Conservation (phyloP, 2,888 invertebrate genomes). For the Diaphora mendica region DNA sequence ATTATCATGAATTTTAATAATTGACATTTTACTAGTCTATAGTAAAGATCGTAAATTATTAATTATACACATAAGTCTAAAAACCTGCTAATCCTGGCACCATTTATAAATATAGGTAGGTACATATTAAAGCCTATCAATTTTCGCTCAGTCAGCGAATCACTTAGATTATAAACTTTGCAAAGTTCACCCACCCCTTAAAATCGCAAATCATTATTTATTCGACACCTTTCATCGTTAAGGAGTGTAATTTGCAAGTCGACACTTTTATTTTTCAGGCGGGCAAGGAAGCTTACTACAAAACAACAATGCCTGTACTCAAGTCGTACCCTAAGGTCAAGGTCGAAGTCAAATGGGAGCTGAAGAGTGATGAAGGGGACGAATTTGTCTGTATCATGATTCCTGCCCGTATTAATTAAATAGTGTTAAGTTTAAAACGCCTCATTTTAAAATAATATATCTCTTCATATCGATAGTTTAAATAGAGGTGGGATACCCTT, state of each 20-base stretch:
- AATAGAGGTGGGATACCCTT: not conserved
- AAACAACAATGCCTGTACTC: slow-evolving; percentile 86
- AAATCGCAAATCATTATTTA: slow-evolving; percentile 9
- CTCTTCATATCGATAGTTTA: not conserved
- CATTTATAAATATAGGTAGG: not conserved
- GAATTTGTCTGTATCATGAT: slow-evolving; percentile 90
- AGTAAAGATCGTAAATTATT: not conserved
- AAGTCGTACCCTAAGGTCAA: slow-evolving; percentile 89
- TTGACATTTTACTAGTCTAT: too few species aligned
- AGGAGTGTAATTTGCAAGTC: slow-evolving; percentile 16
- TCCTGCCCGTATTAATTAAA: slow-evolving; percentile 87
- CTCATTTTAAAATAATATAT: not conserved
- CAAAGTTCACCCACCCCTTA: not conserved
- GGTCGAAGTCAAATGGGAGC: slow-evolving; percentile 91
- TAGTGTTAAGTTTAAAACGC: not conserved
- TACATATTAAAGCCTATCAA: not conserved
- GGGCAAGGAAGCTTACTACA: slow-evolving; percentile 79
- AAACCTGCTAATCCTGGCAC: not conserved
- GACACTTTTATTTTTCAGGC: slow-evolving; percentile 63
- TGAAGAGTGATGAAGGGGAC: slow-evolving; percentile 86
- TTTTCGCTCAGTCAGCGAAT: not conserved
- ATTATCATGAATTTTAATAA: too few species aligned
- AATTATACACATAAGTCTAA: not conserved
- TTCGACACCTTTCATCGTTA: slow-evolving; percentile 4
- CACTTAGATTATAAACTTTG: not conserved